Conservation (phyloP, 2,888 invertebrate species). For the Polylopha cassiicola region DNA sequence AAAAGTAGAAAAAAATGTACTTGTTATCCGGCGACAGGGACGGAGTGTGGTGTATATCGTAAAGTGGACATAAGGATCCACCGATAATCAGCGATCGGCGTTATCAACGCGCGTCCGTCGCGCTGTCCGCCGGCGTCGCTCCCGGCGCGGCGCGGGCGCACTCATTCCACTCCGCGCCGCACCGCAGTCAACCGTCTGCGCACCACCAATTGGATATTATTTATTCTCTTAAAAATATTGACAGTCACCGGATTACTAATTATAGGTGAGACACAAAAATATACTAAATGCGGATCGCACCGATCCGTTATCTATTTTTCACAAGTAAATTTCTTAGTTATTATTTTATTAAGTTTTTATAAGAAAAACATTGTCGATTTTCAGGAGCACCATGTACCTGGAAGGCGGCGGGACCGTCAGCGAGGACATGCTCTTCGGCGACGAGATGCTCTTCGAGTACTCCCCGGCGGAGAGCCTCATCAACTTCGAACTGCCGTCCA, state of each 20-base stretch:
- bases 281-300: not conserved
- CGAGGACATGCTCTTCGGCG: constrained; percentile 57
- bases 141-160: constrained; percentile 31
- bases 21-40: too few species aligned
- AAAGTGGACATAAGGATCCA: constrained; percentile 45
- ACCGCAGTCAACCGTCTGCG: constrained; percentile 48
- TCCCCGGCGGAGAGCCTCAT: constrained; percentile 68
- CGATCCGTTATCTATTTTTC: not conserved
- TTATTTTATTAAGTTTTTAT: too few species aligned
- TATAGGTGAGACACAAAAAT: constrained; percentile 15
- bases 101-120: constrained; percentile 67
- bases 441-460: constrained; percentile 61
- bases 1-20: too few species aligned
- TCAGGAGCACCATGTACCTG: constrained; percentile 56
- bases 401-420: constrained; percentile 48
- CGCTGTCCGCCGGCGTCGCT: constrained; percentile 53
- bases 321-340: too few species aligned
- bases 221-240: too few species aligned
- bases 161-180: constrained; percentile 56
- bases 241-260: constrained; percentile 22
- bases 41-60: too few species aligned
- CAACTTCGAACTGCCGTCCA: constrained; percentile 61
- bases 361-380: constrained; percentile 28
- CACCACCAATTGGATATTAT: constrained; percentile 6
- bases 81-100: constrained; percentile 65